Evolutionary conservation across 2,797 vertebrate species (phyloP).

Genomic region (Coregonus ussuriensis): DNA sequence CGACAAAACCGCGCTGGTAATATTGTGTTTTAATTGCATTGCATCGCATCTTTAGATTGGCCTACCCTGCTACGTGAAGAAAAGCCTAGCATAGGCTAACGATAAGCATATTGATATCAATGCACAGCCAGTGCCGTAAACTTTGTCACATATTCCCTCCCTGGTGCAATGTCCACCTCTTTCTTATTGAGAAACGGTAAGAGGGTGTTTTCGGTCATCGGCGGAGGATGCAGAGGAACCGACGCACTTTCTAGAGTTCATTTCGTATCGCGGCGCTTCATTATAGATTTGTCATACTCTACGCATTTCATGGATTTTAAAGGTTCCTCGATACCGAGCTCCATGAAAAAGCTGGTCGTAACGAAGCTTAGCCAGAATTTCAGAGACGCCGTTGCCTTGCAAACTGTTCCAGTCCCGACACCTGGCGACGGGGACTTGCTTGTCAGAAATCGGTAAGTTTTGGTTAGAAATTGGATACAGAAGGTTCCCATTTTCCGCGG

Average conservation of each 20-base stretch:
- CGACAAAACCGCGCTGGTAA: background rate
- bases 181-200: slow-evolving; percentile 31
- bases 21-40: slow-evolving; percentile 15
- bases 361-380: slow-evolving; percentile 87
- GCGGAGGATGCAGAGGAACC: slow-evolving; percentile 45
- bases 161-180: slow-evolving; percentile 58
- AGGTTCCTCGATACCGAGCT: slow-evolving; percentile 85
- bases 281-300: slow-evolving; percentile 90
- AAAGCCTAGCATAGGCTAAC: slow-evolving; percentile 56
- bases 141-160: slow-evolving; percentile 61
- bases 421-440: slow-evolving; percentile 89
- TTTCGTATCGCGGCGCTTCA: slow-evolving; percentile 67
- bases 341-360: slow-evolving; percentile 88
- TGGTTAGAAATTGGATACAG: slow-evolving; percentile 23
- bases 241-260: slow-evolving; percentile 60
- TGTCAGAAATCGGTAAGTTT: slow-evolving; percentile 91
- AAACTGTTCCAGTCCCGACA: slow-evolving; percentile 81
- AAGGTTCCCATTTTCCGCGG: background rate
- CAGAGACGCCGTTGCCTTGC: slow-evolving; percentile 81
- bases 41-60: slow-evolving; percentile 3
- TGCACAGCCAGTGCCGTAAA: slow-evolving; percentile 62
- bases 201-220: slow-evolving; percentile 39
- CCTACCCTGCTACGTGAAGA: slow-evolving; percentile 7
- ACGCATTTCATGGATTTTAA: slow-evolving; percentile 93
- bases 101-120: slow-evolving; percentile 22